Base-by-base conservation (phyloP, 2,888 invertebrate species). In the Aleiodes testaceus region DNA sequence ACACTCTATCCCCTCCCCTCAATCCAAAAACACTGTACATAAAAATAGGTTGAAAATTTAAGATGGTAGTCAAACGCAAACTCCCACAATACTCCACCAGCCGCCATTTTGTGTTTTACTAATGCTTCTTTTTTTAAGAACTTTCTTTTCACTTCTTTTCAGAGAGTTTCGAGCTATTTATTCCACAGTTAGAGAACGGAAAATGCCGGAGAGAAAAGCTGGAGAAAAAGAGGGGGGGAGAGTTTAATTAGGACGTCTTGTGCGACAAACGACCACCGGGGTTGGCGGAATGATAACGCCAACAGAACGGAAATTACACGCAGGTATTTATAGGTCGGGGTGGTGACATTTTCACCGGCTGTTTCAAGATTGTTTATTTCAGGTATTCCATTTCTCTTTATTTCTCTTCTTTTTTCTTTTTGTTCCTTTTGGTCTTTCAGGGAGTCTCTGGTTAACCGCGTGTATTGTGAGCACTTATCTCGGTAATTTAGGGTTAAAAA, bases 191-290 rank as follows among this genome's bases (percentile, higher is more conserved):
- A 9, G 14, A 2, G 50, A 72, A 66, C 63, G 47, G 66, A 50
- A 63, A 71, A 69, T 63, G 12, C 20, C 26, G 11, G 64, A 20
- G 65, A 59, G 68, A 42, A 59, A 70, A 69, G 50, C 26, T 26
- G 55, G 12, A 14, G 45, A 65, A 67, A 55, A 30, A 26, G 64
- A n/a, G 44, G 30, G 7, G 36, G 36, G 36, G 36, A 64, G 12
- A 42, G 59, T 72, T 74, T 72, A 70, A 72, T 72, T 74, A 70
- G 69, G 70, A 72, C 65, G 67, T 74, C 72, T 72, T 73, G 74
- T 70, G 63, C 69, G 70, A 53, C 72, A 74, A 74, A 61, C 72
- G 61, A 74, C 66, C 74, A 67, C 59, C 69, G 72, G 70, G 70
- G 74, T 71, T 22, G 50, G 22, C 65, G 20, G 5, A 36, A 16